These are phyloP conservation scores for Stegophylla sp. DNA, from an alignment of 2,888 invertebrate genomes.

Conservation along the genomic window DNA sequence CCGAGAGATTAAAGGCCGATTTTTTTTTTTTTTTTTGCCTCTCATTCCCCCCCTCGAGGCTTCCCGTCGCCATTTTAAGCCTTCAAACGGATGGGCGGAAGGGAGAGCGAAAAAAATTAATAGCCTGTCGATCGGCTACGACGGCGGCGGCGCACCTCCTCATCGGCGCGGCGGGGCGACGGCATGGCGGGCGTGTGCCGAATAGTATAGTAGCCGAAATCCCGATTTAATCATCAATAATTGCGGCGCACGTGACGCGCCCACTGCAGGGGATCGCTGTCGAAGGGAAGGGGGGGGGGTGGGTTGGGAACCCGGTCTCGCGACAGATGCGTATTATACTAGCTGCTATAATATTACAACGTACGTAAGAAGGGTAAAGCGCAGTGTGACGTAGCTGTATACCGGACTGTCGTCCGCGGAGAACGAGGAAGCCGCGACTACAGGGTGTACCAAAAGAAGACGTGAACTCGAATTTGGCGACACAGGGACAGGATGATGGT, in stretches of 20 bases:
- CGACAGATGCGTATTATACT: constrained; percentile 34
- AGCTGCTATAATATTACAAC: no score
- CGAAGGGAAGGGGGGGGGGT: neutral
- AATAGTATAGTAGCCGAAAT: constrained; percentile 11
- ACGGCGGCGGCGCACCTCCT: no score
- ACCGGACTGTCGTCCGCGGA: neutral
- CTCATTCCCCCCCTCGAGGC: neutral
- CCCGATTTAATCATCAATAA: constrained; percentile 59
- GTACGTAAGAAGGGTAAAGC: constrained; percentile 5
- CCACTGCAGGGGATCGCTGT: neutral
- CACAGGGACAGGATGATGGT: no score
- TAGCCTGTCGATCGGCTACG: constrained; percentile 59
- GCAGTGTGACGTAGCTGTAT: neutral
- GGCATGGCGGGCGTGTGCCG: no score
- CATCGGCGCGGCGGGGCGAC: no score
- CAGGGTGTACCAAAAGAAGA: no score
- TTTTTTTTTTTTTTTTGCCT: neutral
- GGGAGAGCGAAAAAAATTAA: constrained; percentile 36
- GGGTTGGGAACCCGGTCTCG: neutral
- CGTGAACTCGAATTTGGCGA: no score
- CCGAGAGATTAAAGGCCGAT: constrained; percentile 43
- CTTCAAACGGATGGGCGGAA: neutral
- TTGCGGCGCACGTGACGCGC: constrained; percentile 57
- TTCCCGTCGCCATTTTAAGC: constrained; percentile 11
- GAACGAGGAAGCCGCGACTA: no score